Evolutionary conservation across 2,797 vertebrate species (phyloP).

Genomic region (Erethizon dorsatum): DNA sequence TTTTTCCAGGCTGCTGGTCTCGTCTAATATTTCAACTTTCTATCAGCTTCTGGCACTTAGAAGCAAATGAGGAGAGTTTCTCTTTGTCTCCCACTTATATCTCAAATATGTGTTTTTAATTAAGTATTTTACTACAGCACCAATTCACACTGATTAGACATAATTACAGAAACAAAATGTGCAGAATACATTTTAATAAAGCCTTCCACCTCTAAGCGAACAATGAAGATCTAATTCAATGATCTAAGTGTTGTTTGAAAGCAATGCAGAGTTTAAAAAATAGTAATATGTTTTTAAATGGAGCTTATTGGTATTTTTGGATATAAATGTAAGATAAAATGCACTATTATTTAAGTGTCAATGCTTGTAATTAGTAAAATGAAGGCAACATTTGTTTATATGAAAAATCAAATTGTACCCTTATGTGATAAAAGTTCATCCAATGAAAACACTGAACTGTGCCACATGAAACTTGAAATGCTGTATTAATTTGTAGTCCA

Average conservation of each 20-base stretch:
- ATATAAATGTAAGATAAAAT: slow-evolving; percentile 60
- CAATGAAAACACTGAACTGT: slow-evolving; percentile 39
- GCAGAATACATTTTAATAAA: slow-evolving; percentile 82
- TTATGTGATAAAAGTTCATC: slow-evolving; percentile 61
- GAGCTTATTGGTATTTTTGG: slow-evolving; percentile 74
- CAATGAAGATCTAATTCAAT: slow-evolving; percentile 78
- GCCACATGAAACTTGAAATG: slow-evolving; percentile 39
- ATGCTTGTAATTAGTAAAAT: slow-evolving; percentile 63
- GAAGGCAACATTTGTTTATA: slow-evolving; percentile 69
- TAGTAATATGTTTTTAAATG: slow-evolving; percentile 68
- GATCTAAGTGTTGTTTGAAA: slow-evolving; percentile 76
- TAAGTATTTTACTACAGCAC: slow-evolving; percentile 76
- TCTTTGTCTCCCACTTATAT: slow-evolving; percentile 71
- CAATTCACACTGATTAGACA: slow-evolving; percentile 80
- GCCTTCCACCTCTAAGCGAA: slow-evolving; percentile 73
- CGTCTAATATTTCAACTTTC: slow-evolving; percentile 66
- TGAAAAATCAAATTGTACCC: slow-evolving; percentile 48
- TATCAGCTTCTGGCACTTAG: slow-evolving; percentile 54
- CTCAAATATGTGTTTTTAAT: slow-evolving; percentile 81
- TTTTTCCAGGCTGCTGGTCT: slow-evolving; percentile 43
- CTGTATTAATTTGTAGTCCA: not conserved
- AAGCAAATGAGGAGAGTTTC: slow-evolving; percentile 57
- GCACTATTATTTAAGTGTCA: slow-evolving; percentile 61
- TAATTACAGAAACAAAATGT: slow-evolving; percentile 83
- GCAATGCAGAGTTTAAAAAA: slow-evolving; percentile 69